Evolutionary conservation across 2,888 invertebrate genomes (phyloP), one percentile per base, ranked within the genome.

Genomic region (Cephus nigrinus): DNA sequence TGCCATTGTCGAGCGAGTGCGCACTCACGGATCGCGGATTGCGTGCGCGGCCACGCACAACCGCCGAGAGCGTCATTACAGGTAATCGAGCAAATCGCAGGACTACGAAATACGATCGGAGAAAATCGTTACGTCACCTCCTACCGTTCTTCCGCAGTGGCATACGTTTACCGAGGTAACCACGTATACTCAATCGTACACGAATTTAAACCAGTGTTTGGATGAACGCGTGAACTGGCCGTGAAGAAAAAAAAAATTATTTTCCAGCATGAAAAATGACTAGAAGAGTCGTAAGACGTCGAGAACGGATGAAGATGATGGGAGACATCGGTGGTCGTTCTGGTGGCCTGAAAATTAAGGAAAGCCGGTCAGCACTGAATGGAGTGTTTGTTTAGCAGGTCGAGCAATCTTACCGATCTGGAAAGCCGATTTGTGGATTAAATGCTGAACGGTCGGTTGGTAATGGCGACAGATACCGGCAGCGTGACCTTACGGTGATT

Each of bases 21-120:
- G 82, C 82, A 86, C 87, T 83, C 85, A 86, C 87, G 32, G 23
- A 12, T 32, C 71, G 71, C 32, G 71, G 71, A 71, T 71, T 55
- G 55, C 55, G 55, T 55, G 85, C 85, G 83, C 82, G 84, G 85
- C 86, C 72, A 86, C 87, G 84, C 83, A 85, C 86, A 83, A 85
- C 84, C 85, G 83, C 86, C 83, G 82, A 85, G 84, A 82, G 85
- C 86, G 83, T 88, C 88, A 89, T 89, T 89, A 89, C 87, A 87
- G 88, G 88, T 89, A 89, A 89, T 89, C 87, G 85, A 83, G 84
- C 87, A 84, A 35, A 68, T 74, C 74, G 33, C 73, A 71, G 32
- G 40, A 9, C 40, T 9, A 55, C 5, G 40, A 23, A 23, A 23
- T 55, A 23, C 55, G 23, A 55, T 55, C 55, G 55, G 55, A 55